A percentile compares a stretch with the other conserved stretches of the same genome.
These are phyloP conservation scores for Pterois miles DNA, from an alignment of 2,797 vertebrate genomes.

Conservation along the genomic window DNA sequence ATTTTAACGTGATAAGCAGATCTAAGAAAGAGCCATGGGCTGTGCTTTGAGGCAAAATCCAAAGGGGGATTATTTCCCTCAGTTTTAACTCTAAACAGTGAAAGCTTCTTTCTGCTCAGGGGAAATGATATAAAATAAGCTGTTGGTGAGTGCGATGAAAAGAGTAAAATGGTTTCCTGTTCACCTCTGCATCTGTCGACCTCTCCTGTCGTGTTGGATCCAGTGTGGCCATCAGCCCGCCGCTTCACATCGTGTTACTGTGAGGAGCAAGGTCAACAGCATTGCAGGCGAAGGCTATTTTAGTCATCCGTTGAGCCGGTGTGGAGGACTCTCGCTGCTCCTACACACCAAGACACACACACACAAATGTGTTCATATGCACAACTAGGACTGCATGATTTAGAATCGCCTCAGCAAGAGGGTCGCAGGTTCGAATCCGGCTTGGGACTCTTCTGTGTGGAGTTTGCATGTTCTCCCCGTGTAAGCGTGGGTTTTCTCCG, in stretches of 20 bases:
- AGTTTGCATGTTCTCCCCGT: too few relatives aligned
- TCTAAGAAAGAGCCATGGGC: background rate
- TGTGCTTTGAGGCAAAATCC: background rate
- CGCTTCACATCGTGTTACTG: constrained; percentile 24
- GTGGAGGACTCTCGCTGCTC: background rate
- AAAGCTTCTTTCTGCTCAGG: constrained; percentile 8
- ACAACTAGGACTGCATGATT: background rate
- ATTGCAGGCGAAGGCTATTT: constrained; percentile 14
- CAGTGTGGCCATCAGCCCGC: constrained; percentile 7
- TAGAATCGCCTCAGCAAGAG: too few relatives aligned
- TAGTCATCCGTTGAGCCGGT: background rate
- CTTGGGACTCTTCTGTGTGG: too few relatives aligned
- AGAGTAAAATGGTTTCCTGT: background rate
- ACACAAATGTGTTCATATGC: background rate
- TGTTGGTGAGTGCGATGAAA: background rate
- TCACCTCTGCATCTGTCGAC: background rate
- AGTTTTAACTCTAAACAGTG: background rate
- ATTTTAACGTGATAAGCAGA: constrained; percentile 20
- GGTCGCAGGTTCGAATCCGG: too few relatives aligned
- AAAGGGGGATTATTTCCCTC: background rate
- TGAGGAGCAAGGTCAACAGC: constrained; percentile 46
- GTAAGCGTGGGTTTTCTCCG: too few relatives aligned
- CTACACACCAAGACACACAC: background rate
- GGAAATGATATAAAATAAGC: background rate
- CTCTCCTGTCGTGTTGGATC: background rate